These are phyloP conservation scores for Oryzaephilus surinamensis DNA, from an alignment of 1,140 invertebrate genomes.

Conservation along the genomic window DNA sequence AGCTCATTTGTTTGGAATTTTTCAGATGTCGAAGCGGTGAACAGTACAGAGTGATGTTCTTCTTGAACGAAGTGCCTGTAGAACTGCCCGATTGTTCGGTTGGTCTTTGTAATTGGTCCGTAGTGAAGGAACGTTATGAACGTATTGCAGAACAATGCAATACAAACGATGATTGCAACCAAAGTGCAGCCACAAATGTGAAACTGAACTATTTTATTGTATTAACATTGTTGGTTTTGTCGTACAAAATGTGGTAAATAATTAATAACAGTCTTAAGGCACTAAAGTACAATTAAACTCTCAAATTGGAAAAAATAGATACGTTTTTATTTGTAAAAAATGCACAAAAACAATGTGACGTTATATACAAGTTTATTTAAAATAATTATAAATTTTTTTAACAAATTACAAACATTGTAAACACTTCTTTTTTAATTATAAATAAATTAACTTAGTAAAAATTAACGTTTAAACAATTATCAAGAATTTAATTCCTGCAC, in stretches of 20 bases:
- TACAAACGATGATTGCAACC: slow-evolving; percentile 21
- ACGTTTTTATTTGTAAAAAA: too few species aligned
- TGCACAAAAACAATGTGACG: too few species aligned
- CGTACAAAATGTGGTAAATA: background rate
- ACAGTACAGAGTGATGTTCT: slow-evolving; percentile 47
- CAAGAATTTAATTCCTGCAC: background rate
- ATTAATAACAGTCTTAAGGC: too few species aligned
- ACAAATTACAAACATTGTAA: too few species aligned
- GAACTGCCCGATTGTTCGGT: slow-evolving; percentile 46
- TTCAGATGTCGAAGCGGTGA: slow-evolving; percentile 44
- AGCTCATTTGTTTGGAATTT: too few species aligned
- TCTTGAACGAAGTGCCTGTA: slow-evolving; percentile 50
- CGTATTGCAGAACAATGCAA: slow-evolving; percentile 23
- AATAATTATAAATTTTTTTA: too few species aligned
- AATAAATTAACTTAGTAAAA: background rate
- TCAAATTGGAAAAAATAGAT: too few species aligned
- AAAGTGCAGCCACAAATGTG: slow-evolving; percentile 3
- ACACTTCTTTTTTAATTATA: background rate
- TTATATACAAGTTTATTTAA: too few species aligned
- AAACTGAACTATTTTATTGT: slow-evolving; percentile 1
- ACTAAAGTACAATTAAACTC: too few species aligned
- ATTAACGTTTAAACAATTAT: background rate
- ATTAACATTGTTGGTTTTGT: background rate
- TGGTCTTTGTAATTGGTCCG: slow-evolving; percentile 48
- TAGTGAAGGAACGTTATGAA: slow-evolving; percentile 22